A percentile compares a stretch with the other conserved stretches of the same genome.
Conservation (phyloP, 2,797 vertebrate genomes). For the Hephaestus fuliginosus region DNA sequence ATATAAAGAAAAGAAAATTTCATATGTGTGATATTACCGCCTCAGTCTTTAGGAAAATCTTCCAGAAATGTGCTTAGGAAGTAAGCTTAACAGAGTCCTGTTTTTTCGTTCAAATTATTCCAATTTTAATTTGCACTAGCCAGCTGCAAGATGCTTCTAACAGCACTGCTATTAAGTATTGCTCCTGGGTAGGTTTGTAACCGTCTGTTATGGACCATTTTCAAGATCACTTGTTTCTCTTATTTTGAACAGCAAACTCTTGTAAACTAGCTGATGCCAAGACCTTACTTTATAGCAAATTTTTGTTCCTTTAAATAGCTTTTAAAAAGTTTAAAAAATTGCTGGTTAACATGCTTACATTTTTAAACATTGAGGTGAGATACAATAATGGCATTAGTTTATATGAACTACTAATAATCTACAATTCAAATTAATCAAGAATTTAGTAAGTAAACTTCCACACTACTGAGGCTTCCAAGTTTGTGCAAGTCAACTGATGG, state of each 20-base stretch:
- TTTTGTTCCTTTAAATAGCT: not conserved
- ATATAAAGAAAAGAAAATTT: not conserved
- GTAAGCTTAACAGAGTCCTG: not conserved
- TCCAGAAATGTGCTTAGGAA: not conserved
- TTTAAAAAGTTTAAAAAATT: not conserved
- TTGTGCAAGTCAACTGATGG: not conserved
- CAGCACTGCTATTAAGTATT: conserved; percentile 3
- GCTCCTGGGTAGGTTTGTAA: conserved; percentile 16
- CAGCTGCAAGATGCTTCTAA: conserved; percentile 15
- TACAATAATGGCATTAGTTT: not conserved
- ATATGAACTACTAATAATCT: not conserved
- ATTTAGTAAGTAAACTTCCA: not conserved
- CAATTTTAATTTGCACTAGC: conserved; percentile 5
- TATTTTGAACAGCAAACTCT: conserved; percentile 33
- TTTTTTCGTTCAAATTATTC: conserved; percentile 22
- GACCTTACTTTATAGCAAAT: not conserved
- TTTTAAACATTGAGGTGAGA: not conserved
- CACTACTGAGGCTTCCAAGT: not conserved
- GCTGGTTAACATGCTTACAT: not conserved
- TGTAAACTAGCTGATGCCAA: not conserved
- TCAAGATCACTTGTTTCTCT: conserved; percentile 19
- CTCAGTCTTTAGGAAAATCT: not conserved
- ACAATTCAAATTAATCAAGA: not conserved
- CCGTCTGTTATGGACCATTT: conserved; percentile 20
- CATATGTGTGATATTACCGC: not conserved